Evolutionary conservation across 2,113 vertebrate genomes (phyloP).

Genomic region (Tor tambroides): DNA sequence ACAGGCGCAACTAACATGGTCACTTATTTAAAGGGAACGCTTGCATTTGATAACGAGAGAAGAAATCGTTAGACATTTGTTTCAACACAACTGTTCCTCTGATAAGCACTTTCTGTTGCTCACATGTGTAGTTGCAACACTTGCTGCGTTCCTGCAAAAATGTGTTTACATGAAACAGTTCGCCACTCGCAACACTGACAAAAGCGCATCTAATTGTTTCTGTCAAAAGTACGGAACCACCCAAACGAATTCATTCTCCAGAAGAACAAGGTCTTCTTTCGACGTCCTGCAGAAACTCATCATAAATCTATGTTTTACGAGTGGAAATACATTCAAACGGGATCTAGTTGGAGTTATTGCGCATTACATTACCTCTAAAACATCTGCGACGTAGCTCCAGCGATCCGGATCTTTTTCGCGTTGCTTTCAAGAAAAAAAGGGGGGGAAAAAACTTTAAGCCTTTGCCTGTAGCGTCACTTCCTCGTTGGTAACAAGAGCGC

Average conservation of each 20-base stretch:
- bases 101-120: neutral
- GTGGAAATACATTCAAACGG: neutral
- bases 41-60: neutral
- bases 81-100: neutral
- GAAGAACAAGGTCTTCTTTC: slow-evolving; percentile 17
- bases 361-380: slow-evolving; percentile 41
- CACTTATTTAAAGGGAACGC: slow-evolving; percentile 16
- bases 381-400: slow-evolving; percentile 13
- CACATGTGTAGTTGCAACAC: neutral
- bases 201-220: slow-evolving; percentile 26
- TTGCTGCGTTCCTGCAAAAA: neutral
- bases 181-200: neutral
- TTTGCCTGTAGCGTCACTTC: slow-evolving; percentile 65
- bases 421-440: slow-evolving; percentile 38
- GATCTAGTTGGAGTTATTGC: neutral
- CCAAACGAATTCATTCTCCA: slow-evolving; percentile 12
- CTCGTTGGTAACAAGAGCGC: slow-evolving; percentile 56
- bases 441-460: slow-evolving; percentile 49
- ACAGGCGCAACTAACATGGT: neutral
- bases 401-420: slow-evolving; percentile 11
- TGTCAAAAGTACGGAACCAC: slow-evolving; percentile 49
- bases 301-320: neutral
- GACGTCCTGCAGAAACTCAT: slow-evolving; percentile 42
- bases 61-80: neutral
- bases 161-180: neutral